Conservation (phyloP, 1,140 invertebrate genomes). For the Laupala kohalensis region DNA sequence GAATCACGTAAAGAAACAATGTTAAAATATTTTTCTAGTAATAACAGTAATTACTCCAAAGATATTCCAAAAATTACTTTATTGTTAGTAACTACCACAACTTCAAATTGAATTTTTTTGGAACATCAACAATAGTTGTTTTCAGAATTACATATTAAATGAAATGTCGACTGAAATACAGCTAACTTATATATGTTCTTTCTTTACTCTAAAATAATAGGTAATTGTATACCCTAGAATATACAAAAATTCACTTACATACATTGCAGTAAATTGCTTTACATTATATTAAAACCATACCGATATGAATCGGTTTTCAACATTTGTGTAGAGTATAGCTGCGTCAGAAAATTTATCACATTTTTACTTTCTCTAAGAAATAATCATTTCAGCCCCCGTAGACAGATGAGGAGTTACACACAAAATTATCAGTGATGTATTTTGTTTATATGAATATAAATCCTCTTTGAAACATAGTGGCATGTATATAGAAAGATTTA, state of each 20-base stretch:
- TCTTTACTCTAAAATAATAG: slow-evolving; percentile 1
- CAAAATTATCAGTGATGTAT: not conserved
- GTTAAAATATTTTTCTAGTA: too few species aligned
- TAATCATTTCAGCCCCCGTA: slow-evolving; percentile 7
- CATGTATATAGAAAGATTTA: too few species aligned
- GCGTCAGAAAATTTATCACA: slow-evolving; percentile 9
- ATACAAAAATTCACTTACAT: not conserved
- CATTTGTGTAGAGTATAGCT: slow-evolving; percentile 2
- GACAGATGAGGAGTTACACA: not conserved
- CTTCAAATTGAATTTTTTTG: not conserved
- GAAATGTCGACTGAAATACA: not conserved
- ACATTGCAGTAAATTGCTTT: not conserved
- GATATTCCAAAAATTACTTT: not conserved
- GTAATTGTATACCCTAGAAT: not conserved
- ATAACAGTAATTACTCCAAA: too few species aligned
- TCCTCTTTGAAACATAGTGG: too few species aligned
- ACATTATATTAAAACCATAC: not conserved
- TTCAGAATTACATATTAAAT: not conserved
- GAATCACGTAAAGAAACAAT: too few species aligned
- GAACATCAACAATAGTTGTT: not conserved
- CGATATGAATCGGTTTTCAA: slow-evolving; percentile 1
- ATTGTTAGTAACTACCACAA: slow-evolving; percentile 9
- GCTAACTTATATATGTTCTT: not conserved
- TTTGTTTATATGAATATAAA: too few species aligned
- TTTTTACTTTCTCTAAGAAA: slow-evolving; percentile 2